phyloP scores from a whole-genome alignment of 1,140 invertebrate species.

The Ostrea edulis region DNA sequence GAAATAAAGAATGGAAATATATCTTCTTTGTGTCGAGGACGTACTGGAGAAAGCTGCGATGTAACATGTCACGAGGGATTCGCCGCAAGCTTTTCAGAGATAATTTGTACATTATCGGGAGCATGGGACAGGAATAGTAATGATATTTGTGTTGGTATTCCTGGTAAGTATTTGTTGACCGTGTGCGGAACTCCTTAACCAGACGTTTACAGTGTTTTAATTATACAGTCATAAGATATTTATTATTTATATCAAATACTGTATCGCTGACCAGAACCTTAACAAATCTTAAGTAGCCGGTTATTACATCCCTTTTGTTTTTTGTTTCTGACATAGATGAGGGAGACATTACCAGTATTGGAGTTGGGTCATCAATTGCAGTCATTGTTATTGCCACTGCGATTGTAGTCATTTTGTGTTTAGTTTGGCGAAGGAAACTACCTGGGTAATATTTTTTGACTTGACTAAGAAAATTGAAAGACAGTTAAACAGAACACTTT shows the following conservation, averaged over 20 bases:
- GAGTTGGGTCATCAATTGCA: too few species aligned
- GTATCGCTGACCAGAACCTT: too few species aligned
- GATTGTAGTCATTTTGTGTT: too few species aligned
- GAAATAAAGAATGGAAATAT: slow-evolving; percentile 4
- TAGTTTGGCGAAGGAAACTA: too few species aligned
- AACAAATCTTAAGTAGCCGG: too few species aligned
- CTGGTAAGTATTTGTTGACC: background rate
- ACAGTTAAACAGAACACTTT: background rate
- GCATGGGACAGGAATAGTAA: background rate
- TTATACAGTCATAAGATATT: too few species aligned
- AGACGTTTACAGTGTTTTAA: too few species aligned
- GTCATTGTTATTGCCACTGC: too few species aligned
- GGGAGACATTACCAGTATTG: too few species aligned
- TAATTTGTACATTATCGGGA: background rate
- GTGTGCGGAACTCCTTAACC: background rate
- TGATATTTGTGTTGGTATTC: background rate
- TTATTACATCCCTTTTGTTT: too few species aligned
- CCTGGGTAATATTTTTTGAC: background rate
- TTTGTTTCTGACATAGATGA: too few species aligned
- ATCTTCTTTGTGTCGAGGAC: background rate
- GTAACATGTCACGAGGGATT: background rate
- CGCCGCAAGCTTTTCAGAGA: background rate
- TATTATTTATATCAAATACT: too few species aligned
- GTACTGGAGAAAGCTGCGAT: background rate
- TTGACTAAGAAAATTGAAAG: background rate